Base-by-base conservation (phyloP, 2,797 vertebrate species). In the Neopelma chrysocephalum region DNA sequence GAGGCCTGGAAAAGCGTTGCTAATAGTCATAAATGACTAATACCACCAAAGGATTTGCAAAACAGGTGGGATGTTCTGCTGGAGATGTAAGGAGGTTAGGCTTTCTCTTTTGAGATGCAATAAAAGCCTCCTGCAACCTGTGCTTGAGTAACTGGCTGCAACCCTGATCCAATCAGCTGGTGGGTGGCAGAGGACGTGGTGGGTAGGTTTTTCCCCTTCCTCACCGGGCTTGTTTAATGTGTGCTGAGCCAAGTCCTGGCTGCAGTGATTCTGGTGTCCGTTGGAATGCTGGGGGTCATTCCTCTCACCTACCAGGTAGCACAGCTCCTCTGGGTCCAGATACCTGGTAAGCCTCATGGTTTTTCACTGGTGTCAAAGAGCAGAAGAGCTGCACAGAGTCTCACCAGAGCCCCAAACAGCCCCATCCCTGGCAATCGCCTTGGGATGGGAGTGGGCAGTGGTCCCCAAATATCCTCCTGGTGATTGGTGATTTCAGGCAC, bases 1-100 rank as follows among this genome's bases (percentile, higher is more conserved):
- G 61, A 92, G 56, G 54, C 25, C 56, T 82, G 53, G 57, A 80
- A 91, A 94, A 89, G 18, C 12, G 1, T 64, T 66, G 34, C 76
- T 89, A 75, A 36, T 71, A 84, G 48, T 90, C 71, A 70, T 58
- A 80, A 94, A 92, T 94, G 90, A 93, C 71, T 90, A 92, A 89
- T 56, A 47, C 68, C 7, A 7, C 76, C 29, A 15, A 57, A 83
- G 62, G 76, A 87, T 81, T 88, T 94, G 62, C 73, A 90, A 69
- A 95, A 82, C 0, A 4, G 81, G 92, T 95, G 71, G 94, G 81
- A 93, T 89, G 83, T 82, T 96, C 75, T 64, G 27, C 54, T 84
- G 54, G 54, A 87, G 65, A 92, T 2, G 3, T 0, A 2, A 58
- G 45, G 56, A 94, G 94, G 96, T 90, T 50, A 82, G 64, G 18